Base-by-base conservation (phyloP, 92 coral and sea anemone species). In the Nematostella vectensis region DNA sequence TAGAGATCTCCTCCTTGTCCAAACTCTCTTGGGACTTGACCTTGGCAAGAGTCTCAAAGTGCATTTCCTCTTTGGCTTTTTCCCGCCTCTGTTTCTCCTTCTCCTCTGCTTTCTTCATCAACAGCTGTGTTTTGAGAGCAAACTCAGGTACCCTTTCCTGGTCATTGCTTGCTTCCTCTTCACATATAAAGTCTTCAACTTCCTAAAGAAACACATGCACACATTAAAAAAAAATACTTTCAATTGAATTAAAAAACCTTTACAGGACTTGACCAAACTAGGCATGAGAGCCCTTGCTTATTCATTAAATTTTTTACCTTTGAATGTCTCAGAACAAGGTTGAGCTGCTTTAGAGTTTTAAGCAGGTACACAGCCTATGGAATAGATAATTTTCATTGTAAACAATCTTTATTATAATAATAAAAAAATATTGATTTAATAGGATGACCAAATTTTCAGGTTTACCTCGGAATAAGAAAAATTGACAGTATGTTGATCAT, bases 401-500 rank as follows among this genome's bases (percentile, higher is more conserved):
- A 28, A 23, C 33, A 26, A 0, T 13, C 19, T 63, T n/a, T 55
- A 20, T 0, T 1, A 15, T 26, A 56, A 4, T n/a, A 4, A 2
- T 18, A 8, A 2, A 4, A 24, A 29, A 59, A 11, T 12, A 25
- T 15, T 37, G n/a, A n/a, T n/a, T n/a, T n/a, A n/a, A n/a, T n/a
- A n/a, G n/a, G n/a, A n/a, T n/a, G n/a, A n/a, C n/a, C n/a, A n/a
- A n/a, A n/a, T n/a, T n/a, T n/a, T n/a, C n/a, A n/a, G n/a, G 10
- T 11, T 39, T 55, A 88, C 97, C 97, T 89, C 97, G 0, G 81
- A 67, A 54, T 89, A 89, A 25, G 79, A 75, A 17, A 81, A 33
- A 18, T 77, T 81, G 38, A 75, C 66, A 36, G 85, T 77, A 54
- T 81, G 70, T 53, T 67, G 81, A 17, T 79, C 85, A 66, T 89